Percentiles rank a stretch among this genome's conserved stretches.
These are phyloP conservation scores for Rhogogaster chlorosoma DNA, from an alignment of 2,888 invertebrate genomes.

Conservation along the genomic window DNA sequence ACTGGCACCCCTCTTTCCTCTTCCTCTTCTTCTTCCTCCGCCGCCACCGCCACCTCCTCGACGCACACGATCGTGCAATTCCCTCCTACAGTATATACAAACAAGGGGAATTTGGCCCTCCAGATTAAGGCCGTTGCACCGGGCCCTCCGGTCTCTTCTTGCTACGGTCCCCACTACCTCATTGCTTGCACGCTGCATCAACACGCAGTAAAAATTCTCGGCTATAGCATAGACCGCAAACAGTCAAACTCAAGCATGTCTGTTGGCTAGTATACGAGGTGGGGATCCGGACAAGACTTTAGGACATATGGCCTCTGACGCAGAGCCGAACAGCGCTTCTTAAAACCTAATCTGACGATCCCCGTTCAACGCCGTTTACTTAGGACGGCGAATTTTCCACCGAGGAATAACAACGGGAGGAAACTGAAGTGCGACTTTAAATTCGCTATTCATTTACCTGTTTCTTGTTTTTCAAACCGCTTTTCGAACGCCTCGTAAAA, in stretches of 20 bases:
- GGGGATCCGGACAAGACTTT: neutral
- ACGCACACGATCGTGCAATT: conserved; percentile 19
- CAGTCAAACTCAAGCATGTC: conserved; percentile 6
- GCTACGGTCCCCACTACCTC: conserved; percentile 45
- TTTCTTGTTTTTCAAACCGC: neutral
- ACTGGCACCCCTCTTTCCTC: conserved; percentile 5
- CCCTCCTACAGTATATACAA: conserved; percentile 43
- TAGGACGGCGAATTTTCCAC: neutral
- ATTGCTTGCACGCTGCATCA: conserved; percentile 15
- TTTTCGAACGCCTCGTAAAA: neutral
- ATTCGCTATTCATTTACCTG: neutral
- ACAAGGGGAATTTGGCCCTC: conserved; percentile 69
- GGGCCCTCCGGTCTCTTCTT: conserved; percentile 67
- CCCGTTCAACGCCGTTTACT: neutral
- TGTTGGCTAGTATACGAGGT: neutral
- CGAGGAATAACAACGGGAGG: neutral
- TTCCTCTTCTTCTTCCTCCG: conserved; percentile 29
- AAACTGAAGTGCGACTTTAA: neutral
- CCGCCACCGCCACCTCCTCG: neutral
- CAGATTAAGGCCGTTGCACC: conserved; percentile 76
- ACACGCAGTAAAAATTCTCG: neutral
- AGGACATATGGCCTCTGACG: conserved; percentile 27
- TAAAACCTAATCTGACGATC: neutral
- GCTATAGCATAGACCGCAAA: conserved; percentile 15
- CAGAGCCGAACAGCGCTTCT: neutral